Base-by-base conservation (phyloP, 1,140 invertebrate genomes). In the Drosophila paulistorum region DNA sequence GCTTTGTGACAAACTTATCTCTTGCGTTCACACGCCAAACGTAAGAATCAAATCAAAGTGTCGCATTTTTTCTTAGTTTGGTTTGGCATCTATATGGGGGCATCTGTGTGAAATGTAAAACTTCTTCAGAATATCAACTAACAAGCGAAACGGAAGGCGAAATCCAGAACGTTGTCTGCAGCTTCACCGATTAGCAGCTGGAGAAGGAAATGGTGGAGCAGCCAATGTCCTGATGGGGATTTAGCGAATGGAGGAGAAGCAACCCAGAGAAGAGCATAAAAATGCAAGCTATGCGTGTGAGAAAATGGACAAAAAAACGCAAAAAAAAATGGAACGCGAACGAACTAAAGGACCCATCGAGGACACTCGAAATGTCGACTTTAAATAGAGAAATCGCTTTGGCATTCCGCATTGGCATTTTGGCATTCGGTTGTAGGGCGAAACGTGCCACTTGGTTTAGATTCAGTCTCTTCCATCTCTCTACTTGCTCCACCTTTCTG, bases 381-480 rank as follows among this genome's bases (percentile, higher is more conserved):
- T 85, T 81, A 87, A 89, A 86, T 79, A 73, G 79, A 64, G 71
- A 87, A 83, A 87, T 82, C 71, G 75, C 57, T 77, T 77, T 77
- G 74, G 45, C 45, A 51, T 51, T 77, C 67, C 55, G 45, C 61
- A 33, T 70, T 74, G 54, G 58, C 68, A 71, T 57, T 58, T 67
- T 71, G 75, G 74, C 63, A 70, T 67, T 76, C 65, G 62, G 60
- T 81, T 74, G 76, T 76, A 61, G 65, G 41, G 68, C 41, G 17
- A 37, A 79, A 86, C 82, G 82, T 83, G 79, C 67, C 78, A 73
- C 81, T 79, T 79, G 77, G 9, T 37, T 39, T 13, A 51, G 17
- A 51, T 20, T 51, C 17, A 11, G 17, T 51, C 45, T 51, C 20
- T 51, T 51, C 45, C 11, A 51, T 51, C 45, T 51, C 11, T 51